Base-by-base conservation (phyloP, 2,888 invertebrate species). In the Agrotis puta region DNA sequence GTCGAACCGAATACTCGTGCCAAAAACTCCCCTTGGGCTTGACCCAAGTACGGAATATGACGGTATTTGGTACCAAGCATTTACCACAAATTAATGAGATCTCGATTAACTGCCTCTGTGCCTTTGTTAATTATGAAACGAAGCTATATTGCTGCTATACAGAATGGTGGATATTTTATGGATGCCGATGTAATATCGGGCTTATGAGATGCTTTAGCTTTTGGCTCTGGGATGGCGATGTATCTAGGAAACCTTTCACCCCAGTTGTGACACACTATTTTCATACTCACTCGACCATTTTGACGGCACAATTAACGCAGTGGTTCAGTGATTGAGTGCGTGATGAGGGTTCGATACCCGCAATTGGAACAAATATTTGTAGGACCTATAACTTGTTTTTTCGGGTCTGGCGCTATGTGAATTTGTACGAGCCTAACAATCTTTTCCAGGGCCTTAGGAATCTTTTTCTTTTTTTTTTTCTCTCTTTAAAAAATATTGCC, bases 21-120 rank as follows among this genome's bases (percentile, higher is more conserved):
- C 79, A 77, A 79, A 72, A 65, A 63, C 14, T 16, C 16, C 5
- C n/a, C 33, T 65, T 70, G 71, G 63, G 50, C 48, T 7, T 5
- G 24, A 45, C 64, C 78, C 72, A 64, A 75, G 51, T 50, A 27
- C 53, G 27, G 13, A 51, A 53, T 51, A 73, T 75, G 27, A 64
- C 58, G 48, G 18, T 39, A 27, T 50, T 22, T 58, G 47, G 59
- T 78, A 78, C 75, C 78, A 71, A 70, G 20, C 75, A 33, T 68
- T 74, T 69, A 47, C 50, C 48, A 27, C 24, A 67, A 39, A 54
- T 48, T 61, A 61, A 68, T 16, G 69, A 57, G 18, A n/a, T 6
- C 53, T 16, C 48, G 16, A 75, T 53, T 47, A 43, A 66, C 18
- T 24, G 24, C 16, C n/a, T 20, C 13, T 45, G 48, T 18, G 33